Evolutionary conservation across 2,113 vertebrate genomes (phyloP).

Genomic region (Oncorhynchus mykiss): DNA sequence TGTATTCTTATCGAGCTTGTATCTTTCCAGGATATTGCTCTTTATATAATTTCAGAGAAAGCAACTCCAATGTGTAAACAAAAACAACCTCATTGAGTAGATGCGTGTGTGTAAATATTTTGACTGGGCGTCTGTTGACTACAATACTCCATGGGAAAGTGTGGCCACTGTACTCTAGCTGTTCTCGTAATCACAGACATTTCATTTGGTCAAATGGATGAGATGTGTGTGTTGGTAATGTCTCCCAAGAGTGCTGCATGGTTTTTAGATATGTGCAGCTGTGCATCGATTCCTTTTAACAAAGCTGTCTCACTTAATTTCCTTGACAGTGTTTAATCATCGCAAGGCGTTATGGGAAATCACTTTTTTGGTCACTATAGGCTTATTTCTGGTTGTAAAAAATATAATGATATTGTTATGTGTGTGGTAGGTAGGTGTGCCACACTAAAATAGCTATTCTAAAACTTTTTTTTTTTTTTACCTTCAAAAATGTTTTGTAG

Average conservation of each 20-base stretch:
- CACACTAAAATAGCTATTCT: background rate
- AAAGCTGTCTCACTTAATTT: conserved; percentile 23
- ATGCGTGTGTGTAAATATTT: background rate
- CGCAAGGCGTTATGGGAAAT: background rate
- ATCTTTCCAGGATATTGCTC: background rate
- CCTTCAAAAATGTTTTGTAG: conserved; percentile 16
- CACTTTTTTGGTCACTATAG: conserved; percentile 6
- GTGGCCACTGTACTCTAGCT: background rate
- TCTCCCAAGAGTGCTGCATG: conserved; percentile 42
- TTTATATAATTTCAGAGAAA: background rate
- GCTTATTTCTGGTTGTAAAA: background rate
- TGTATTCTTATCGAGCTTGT: no score
- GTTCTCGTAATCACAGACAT: conserved; percentile 54
- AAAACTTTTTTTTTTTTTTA: background rate
- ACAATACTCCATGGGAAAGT: conserved; percentile 16
- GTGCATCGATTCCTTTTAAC: conserved; percentile 61
- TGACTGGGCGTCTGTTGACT: background rate
- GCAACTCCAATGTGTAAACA: background rate
- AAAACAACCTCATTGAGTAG: background rate
- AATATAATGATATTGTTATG: background rate
- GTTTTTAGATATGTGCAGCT: conserved; percentile 50
- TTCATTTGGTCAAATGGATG: conserved; percentile 73
- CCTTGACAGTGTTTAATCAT: background rate
- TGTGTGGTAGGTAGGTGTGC: background rate
- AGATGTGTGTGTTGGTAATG: conserved; percentile 45